Evolutionary conservation across 2,797 vertebrate species (phyloP).

Genomic region (Amniataba percoides): DNA sequence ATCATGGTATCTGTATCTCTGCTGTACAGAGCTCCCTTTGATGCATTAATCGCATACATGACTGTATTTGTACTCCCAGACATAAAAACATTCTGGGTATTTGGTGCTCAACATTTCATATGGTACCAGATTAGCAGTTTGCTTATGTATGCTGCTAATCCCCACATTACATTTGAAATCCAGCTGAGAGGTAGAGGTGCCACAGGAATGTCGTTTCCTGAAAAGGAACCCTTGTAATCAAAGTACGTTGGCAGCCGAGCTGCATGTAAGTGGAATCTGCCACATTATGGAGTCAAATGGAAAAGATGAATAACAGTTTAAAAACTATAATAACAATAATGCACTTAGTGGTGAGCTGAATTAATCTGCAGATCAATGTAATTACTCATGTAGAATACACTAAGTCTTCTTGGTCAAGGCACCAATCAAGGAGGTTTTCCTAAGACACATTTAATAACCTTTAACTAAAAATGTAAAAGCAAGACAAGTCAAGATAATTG

Average conservation of each 20-base stretch:
- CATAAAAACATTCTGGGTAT: slow-evolving; percentile 63
- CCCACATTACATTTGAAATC: slow-evolving; percentile 41
- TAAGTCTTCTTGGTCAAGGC: background rate
- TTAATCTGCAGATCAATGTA: slow-evolving; percentile 2
- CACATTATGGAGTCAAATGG: background rate
- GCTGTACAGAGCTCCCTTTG: slow-evolving; percentile 71
- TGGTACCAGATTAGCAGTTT: slow-evolving; percentile 41
- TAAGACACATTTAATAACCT: no score
- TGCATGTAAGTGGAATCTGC: background rate
- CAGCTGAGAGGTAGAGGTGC: slow-evolving; percentile 17
- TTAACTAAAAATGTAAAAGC: background rate
- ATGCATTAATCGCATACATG: slow-evolving; percentile 66
- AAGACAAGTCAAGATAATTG: no score
- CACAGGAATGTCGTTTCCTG: slow-evolving; percentile 35
- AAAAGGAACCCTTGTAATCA: slow-evolving; percentile 16
- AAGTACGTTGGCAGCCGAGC: background rate
- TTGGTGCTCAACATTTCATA: slow-evolving; percentile 55
- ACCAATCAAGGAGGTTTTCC: no score
- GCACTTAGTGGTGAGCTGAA: background rate
- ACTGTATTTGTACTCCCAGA: slow-evolving; percentile 63
- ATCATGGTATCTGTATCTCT: slow-evolving; percentile 63
- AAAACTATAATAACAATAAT: background rate
- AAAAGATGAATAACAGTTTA: background rate
- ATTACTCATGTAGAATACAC: background rate
- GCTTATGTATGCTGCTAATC: slow-evolving; percentile 53